Conservation (phyloP, 2,888 invertebrate genomes). For the Mimas tiliae region DNA sequence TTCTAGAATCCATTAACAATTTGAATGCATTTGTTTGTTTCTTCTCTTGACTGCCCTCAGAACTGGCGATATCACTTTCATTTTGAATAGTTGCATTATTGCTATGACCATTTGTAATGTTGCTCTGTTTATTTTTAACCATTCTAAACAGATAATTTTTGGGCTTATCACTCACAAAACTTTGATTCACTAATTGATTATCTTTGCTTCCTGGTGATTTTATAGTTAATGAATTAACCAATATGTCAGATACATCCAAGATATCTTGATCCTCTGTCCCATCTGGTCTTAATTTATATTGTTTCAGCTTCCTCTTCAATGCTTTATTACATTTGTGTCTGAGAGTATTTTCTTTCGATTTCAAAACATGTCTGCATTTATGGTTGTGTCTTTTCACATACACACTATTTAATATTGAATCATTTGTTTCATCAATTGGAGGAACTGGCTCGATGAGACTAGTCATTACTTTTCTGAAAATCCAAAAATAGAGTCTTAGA, state of each 20-base stretch:
- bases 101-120: conserved; percentile 36
- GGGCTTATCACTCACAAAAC: conserved; percentile 39
- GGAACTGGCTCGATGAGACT: conserved; percentile 46
- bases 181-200: conserved; percentile 1
- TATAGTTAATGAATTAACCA: conserved; percentile 61
- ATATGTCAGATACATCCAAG: conserved; percentile 67
- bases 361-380: conserved; percentile 48
- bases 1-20: conserved; percentile 87
- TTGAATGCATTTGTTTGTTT: conserved; percentile 85
- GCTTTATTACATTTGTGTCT: conserved; percentile 61
- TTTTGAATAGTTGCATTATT: conserved; percentile 30
- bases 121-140: conserved; percentile 58
- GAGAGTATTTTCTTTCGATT: conserved; percentile 58
- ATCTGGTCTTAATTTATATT: conserved; percentile 72
- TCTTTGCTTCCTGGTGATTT: conserved; percentile 56
- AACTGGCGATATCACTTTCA: conserved; percentile 30
- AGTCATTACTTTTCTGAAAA: conserved; percentile 74
- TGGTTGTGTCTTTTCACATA: conserved; percentile 39
- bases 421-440: conserved; percentile 41
- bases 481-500: conserved; percentile 29
- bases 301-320: conserved; percentile 69
- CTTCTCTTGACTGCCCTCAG: conserved; percentile 51
- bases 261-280: conserved; percentile 75
- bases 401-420: conserved; percentile 32
- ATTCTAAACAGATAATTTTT: conserved; percentile 72